These are phyloP conservation scores for Chymomyza caudatula DNA, from an alignment of 2,888 invertebrate species.

Conservation along the genomic window DNA sequence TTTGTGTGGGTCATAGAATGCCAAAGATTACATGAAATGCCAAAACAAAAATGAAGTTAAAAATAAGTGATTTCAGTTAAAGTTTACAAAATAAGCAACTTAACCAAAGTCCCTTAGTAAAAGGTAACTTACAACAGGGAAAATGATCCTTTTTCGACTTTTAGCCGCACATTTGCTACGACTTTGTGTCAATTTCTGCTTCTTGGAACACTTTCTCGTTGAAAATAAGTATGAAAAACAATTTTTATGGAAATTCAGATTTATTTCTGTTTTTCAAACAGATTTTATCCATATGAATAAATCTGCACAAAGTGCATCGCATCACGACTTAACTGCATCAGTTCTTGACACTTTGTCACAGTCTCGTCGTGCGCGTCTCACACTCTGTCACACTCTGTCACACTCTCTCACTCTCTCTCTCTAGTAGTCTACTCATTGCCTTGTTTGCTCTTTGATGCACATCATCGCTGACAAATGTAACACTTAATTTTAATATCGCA, in stretches of 20 bases:
- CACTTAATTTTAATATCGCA: conserved; percentile 61
- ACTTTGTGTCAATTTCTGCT: too few species aligned
- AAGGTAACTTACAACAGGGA: too few species aligned
- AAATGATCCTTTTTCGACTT: too few species aligned
- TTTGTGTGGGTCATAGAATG: too few species aligned
- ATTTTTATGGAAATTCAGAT: neutral
- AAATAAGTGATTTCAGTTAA: too few species aligned
- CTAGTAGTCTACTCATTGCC: neutral
- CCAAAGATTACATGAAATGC: too few species aligned
- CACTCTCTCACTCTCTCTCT: neutral
- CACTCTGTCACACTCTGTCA: neutral
- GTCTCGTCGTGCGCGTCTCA: neutral
- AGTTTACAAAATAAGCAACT: too few species aligned
- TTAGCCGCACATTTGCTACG: too few species aligned
- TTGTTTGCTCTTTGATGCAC: conserved; percentile 45
- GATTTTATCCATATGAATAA: neutral
- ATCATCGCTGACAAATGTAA: conserved; percentile 52
- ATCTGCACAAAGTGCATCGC: neutral
- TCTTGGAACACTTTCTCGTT: neutral
- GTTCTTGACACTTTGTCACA: neutral
- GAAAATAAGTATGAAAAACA: neutral
- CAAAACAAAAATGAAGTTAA: too few species aligned
- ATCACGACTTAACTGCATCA: neutral
- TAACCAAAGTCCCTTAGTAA: too few species aligned
- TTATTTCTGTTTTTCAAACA: neutral